These are phyloP conservation scores for Agonopterix subpropinquella DNA, from an alignment of 2,888 invertebrate genomes.

Conservation along the genomic window DNA sequence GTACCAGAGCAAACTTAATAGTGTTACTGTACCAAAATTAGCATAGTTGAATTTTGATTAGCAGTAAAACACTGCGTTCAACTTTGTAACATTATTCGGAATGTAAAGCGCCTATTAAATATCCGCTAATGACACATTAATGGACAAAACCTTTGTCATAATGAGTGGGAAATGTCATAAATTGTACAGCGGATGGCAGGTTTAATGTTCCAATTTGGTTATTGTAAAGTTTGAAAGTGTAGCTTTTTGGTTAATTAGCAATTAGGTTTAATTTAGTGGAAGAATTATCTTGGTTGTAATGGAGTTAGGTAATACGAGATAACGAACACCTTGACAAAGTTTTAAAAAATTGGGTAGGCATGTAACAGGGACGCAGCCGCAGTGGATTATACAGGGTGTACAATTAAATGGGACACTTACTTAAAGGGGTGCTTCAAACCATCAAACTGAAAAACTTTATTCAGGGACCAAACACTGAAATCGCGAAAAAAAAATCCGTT, in stretches of 20 bases:
- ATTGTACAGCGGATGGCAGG: constrained; percentile 25
- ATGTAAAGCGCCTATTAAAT: constrained; percentile 45
- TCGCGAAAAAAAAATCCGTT: too few relatives aligned
- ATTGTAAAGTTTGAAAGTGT: constrained; percentile 24
- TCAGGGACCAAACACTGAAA: too few relatives aligned
- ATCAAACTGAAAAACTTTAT: too few relatives aligned
- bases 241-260: constrained; percentile 15
- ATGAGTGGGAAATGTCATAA: constrained; percentile 40
- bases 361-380: too few relatives aligned
- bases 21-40: constrained; percentile 49
- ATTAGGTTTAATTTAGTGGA: neutral
- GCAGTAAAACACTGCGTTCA: constrained; percentile 49
- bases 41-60: constrained; percentile 69
- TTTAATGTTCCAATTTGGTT: constrained; percentile 38
- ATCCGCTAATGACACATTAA: constrained; percentile 50
- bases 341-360: too few relatives aligned
- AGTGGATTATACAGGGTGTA: too few relatives aligned
- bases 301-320: too few relatives aligned
- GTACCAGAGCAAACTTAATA: constrained; percentile 33
- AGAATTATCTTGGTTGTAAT: too few relatives aligned
- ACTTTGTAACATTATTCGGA: constrained; percentile 34
- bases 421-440: too few relatives aligned
- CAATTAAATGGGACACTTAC: too few relatives aligned
- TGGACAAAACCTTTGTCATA: constrained; percentile 56
- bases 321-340: too few relatives aligned